Percentiles rank a stretch among this genome's conserved stretches.
phyloP scores from a whole-genome alignment of 2,888 invertebrate genomes.

The Heliconius hortense region DNA sequence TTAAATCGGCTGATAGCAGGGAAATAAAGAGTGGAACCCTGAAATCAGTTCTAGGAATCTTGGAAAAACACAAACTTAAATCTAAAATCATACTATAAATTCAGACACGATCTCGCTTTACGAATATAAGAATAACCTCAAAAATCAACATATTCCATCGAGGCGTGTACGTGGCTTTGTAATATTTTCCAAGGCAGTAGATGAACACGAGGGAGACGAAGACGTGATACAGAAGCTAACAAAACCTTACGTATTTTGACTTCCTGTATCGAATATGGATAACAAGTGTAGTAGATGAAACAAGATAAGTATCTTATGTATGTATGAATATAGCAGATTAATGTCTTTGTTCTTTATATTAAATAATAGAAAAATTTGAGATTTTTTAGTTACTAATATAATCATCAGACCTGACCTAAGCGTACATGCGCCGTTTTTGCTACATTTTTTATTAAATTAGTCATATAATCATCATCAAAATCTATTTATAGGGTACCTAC shows the following conservation, averaged over 20 bases:
- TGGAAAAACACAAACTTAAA: neutral
- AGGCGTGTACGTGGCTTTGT: neutral
- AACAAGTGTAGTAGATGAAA: neutral
- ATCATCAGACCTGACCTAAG: no score
- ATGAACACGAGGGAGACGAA: slow-evolving; percentile 13
- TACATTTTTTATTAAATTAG: no score
- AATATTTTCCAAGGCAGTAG: slow-evolving; percentile 6
- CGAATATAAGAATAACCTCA: neutral
- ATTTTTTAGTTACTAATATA: no score
- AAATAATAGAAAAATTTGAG: no score
- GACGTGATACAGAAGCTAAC: slow-evolving; percentile 14
- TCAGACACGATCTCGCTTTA: neutral
- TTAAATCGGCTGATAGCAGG: no score
- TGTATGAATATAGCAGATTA: no score
- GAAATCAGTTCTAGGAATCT: neutral
- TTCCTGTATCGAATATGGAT: neutral
- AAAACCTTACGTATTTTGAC: neutral
- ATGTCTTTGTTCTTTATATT: no score
- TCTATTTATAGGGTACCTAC: no score
- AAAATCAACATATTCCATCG: slow-evolving; percentile 12
- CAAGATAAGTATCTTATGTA: neutral
- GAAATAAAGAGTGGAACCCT: no score
- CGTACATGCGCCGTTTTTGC: no score
- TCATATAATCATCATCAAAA: no score
- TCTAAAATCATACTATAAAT: neutral